phyloP scores from a whole-genome alignment of 2,888 invertebrate species.

The Noctuana brunneofusca region DNA sequence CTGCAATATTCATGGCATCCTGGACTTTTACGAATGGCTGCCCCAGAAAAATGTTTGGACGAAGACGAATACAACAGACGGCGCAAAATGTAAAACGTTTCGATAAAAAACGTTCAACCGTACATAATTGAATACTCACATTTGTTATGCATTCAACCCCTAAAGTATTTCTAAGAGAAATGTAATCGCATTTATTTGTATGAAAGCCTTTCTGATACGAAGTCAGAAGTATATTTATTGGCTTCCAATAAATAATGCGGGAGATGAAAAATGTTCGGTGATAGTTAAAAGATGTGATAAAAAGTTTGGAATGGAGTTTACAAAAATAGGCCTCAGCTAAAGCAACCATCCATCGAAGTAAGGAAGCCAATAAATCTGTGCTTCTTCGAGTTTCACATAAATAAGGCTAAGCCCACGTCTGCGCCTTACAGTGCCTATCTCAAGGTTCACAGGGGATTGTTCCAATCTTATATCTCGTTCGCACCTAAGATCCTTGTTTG shows the following conservation, averaged over 20 bases:
- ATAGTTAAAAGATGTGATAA: conserved; percentile 44
- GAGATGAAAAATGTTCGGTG: conserved; percentile 49
- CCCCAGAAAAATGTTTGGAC: conserved; percentile 28
- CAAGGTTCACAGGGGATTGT: conserved; percentile 61
- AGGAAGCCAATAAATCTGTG: conserved; percentile 71
- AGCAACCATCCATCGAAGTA: conserved; percentile 60
- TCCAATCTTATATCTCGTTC: conserved; percentile 50
- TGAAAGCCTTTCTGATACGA: conserved; percentile 49
- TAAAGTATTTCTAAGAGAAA: conserved; percentile 48
- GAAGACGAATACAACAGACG: conserved; percentile 18
- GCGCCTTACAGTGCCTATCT: conserved; percentile 55
- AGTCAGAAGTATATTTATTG: conserved; percentile 60
- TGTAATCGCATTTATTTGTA: conserved; percentile 54
- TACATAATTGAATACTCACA: conserved; percentile 20
- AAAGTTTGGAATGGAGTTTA: conserved; percentile 56
- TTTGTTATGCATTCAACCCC: conserved; percentile 36
- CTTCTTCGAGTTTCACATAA: conserved; percentile 64
- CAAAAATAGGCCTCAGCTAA: conserved; percentile 53
- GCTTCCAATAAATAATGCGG: conserved; percentile 55
- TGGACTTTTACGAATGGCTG: conserved; percentile 28
- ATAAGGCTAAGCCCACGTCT: conserved; percentile 59
- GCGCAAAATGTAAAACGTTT: conserved; percentile 21
- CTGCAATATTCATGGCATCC: conserved; percentile 33
- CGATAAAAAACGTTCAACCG: conserved; percentile 21
- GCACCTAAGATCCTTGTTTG: conserved; percentile 38